phyloP scores from a whole-genome alignment of 2,113 vertebrate genomes.

The Erythrocercus mccallii region DNA sequence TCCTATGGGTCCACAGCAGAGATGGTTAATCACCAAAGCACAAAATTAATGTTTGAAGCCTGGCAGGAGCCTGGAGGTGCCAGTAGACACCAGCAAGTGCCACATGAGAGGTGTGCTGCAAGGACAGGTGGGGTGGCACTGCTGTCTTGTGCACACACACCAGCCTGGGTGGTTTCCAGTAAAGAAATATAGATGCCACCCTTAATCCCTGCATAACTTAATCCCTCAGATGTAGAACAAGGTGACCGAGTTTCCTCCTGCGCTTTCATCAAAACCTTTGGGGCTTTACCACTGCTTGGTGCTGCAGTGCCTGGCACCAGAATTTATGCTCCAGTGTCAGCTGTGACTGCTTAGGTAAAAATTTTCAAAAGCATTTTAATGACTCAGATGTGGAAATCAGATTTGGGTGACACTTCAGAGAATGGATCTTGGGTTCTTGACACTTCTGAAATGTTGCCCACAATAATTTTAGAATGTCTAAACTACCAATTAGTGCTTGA shows the following conservation, averaged over 20 bases:
- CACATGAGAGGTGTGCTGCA: rapidly evolving
- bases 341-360: background rate
- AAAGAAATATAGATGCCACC: background rate
- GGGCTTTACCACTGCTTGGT: rapidly evolving
- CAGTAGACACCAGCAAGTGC: background rate
- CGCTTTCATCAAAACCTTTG: rapidly evolving
- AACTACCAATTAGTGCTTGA: conserved; percentile 44
- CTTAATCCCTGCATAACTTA: background rate
- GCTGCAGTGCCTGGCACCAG: background rate
- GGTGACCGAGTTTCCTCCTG: background rate
- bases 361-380: background rate
- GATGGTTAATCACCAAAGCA: background rate
- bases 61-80: background rate
- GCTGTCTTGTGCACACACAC: background rate
- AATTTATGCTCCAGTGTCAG: background rate
- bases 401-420: conserved; percentile 6
- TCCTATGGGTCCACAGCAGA: background rate
- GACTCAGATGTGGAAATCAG: background rate
- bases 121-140: background rate
- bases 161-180: background rate
- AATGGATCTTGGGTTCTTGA: background rate
- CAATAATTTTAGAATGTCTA: conserved; percentile 44
- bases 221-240: background rate
- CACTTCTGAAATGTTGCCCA: conserved; percentile 16
- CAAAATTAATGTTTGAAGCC: background rate